Percentiles rank a stretch among this genome's conserved stretches.
Evolutionary conservation across 2,888 invertebrate genomes (phyloP).

Genomic region (Acanthosepion lycidas): DNA sequence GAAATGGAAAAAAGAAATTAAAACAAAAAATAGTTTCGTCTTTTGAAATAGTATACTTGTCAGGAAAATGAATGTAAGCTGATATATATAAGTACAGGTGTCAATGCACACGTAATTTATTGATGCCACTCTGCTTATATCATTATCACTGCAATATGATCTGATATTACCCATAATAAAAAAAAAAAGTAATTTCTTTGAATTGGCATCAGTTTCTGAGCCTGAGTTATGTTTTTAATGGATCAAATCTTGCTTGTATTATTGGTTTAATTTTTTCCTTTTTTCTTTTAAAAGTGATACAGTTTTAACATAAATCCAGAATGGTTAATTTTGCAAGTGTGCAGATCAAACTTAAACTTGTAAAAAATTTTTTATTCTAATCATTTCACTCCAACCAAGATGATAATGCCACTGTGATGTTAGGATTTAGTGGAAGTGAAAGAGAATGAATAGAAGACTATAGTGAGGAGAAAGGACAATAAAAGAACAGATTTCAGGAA

Average conservation of each 20-base stretch:
- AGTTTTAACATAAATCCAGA: not conserved
- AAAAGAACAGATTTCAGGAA: no score
- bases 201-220: not conserved
- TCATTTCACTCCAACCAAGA: no score
- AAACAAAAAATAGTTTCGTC: not conserved
- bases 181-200: not conserved
- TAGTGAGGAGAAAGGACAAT: no score
- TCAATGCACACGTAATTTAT: not conserved
- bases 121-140: not conserved
- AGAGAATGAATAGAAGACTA: no score
- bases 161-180: not conserved
- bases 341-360: not conserved
- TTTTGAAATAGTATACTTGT: not conserved
- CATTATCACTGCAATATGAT: not conserved
- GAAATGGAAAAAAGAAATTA: not conserved
- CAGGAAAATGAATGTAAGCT: not conserved
- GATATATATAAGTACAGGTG: not conserved
- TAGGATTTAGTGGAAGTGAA: no score
- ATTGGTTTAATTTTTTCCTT: not conserved
- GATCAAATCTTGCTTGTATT: constrained; percentile 2
- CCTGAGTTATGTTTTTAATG: not conserved
- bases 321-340: not conserved
- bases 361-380: no score
- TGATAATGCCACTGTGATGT: no score
- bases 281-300: not conserved